These are phyloP conservation scores for Macquaria ambigua DNA, from an alignment of 2,113 vertebrate genomes.

Conservation along the genomic window DNA sequence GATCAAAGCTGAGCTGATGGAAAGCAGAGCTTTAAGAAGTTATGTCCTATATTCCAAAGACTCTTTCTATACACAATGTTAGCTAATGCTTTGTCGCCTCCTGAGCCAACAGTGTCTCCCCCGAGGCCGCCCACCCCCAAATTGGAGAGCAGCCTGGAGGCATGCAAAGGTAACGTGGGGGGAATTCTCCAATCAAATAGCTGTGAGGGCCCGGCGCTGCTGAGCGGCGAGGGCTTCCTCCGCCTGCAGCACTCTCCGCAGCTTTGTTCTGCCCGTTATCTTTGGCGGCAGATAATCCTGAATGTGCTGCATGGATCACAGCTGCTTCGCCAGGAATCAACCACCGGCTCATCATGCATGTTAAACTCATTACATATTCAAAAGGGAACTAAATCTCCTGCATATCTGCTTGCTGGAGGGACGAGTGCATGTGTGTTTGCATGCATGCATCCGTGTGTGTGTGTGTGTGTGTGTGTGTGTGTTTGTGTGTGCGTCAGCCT, in stretches of 20 bases:
- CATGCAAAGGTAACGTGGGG: conserved; percentile 70
- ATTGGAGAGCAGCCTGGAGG: conserved; percentile 58
- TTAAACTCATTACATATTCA: conserved; percentile 83
- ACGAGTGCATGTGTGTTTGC: conserved; percentile 42
- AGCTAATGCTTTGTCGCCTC: conserved; percentile 41
- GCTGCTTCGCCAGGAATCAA: conserved; percentile 71
- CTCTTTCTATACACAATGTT: conserved; percentile 45
- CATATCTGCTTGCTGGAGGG: conserved; percentile 71
- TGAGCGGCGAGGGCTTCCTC: conserved; percentile 56
- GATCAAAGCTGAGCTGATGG: conserved; percentile 29
- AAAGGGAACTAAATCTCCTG: conserved; percentile 74
- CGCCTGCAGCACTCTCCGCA: conserved; percentile 54
- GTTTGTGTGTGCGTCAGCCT: background rate
- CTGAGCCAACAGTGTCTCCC: conserved; percentile 25
- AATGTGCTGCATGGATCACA: conserved; percentile 66
- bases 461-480: background rate
- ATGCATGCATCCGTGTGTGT: background rate
- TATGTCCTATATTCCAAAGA: conserved; percentile 32
- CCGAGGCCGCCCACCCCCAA: conserved; percentile 39
- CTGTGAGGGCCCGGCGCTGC: conserved; percentile 54
- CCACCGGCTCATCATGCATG: conserved; percentile 69
- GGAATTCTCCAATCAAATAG: conserved; percentile 71
- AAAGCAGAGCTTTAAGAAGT: conserved; percentile 40
- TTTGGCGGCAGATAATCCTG: conserved; percentile 76
- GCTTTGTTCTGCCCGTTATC: conserved; percentile 82